Evolutionary conservation across 2,888 invertebrate species (phyloP), one percentile per base, ranked within the genome.

Genomic region (Agrochola macilenta): DNA sequence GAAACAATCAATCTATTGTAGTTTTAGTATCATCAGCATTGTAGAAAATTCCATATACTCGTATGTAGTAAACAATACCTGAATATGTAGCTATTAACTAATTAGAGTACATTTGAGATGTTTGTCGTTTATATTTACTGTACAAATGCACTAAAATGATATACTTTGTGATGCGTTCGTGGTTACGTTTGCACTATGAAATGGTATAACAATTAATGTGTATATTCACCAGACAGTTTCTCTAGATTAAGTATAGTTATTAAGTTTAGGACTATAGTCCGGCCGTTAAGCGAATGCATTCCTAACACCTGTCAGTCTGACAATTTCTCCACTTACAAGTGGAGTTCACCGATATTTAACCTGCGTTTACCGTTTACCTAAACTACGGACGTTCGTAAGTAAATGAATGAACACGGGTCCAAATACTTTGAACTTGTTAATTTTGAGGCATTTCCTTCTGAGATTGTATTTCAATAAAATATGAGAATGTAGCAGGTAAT

Each of bases 91-190:
- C 68, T 63, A 73, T 76, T 85, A 77, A 14, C 49, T 71, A 66
- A 81, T 87, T 63, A 76, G 26, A 76, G 78, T 81, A 81, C 65
- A 81, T 87, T 87, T 81, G 12, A 35, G 17, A 81, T 87, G 58
- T 85, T 81, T 81, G 73, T 63, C 35, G 30, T 76, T 73, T 58
- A 68, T 76, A 49, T 75, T 75, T 71, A 81, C 85, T 57, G 60
- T 74, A 57, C 69, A 80, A 87, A 87, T 87, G 64, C 26, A 49
- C 5, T 54, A 30, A 75, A 54, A 75, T 66, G 35, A 74, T 71
- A 75, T 73, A 71, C 17, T 73, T 57, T 39, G 63, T 54, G 65
- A 85, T 73, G 70, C 14, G 68, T 39, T 39, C 17, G 46, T 35
- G 35, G 77, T 76, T 75, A 87, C 77, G 77, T 77, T 76, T 72